Conservation (phyloP, 2,113 vertebrate genomes). For the Electrona antarctica region DNA sequence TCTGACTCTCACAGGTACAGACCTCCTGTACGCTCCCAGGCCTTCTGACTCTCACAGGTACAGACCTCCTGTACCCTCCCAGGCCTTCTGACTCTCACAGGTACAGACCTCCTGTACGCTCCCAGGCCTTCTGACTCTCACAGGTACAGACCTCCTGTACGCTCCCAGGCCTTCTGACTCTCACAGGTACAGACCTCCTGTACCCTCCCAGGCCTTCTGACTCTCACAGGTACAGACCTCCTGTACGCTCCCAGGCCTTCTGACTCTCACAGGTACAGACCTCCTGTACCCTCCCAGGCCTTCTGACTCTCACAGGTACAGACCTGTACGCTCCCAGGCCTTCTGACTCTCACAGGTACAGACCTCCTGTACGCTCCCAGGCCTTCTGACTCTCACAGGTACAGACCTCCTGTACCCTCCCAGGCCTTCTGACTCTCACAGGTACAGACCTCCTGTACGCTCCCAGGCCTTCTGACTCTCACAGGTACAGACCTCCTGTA, state of each 20-base stretch:
- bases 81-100: conserved; percentile 74
- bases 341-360: conserved; percentile 84
- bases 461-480: conserved; percentile 45
- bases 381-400: conserved; percentile 81
- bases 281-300: no score
- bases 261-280: conserved; percentile 87
- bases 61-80: no score
- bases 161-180: conserved; percentile 25
- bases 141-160: conserved; percentile 82
- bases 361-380: no score
- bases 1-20: conserved; percentile 85
- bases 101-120: conserved; percentile 72
- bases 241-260: no score
- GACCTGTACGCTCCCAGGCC: no score
- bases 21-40: no score
- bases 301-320: conserved; percentile 84
- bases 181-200: conserved; percentile 86
- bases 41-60: conserved; percentile 82
- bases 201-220: no score
- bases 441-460: conserved; percentile 78
- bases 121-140: conserved; percentile 59
- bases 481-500: conserved; percentile 84
- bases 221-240: conserved; percentile 88
- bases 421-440: conserved; percentile 68
- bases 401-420: conserved; percentile 17